A percentile compares a stretch with the other conserved stretches of the same genome.
Evolutionary conservation across 2,888 invertebrate species (phyloP).

Genomic region (Rhagium mordax): DNA sequence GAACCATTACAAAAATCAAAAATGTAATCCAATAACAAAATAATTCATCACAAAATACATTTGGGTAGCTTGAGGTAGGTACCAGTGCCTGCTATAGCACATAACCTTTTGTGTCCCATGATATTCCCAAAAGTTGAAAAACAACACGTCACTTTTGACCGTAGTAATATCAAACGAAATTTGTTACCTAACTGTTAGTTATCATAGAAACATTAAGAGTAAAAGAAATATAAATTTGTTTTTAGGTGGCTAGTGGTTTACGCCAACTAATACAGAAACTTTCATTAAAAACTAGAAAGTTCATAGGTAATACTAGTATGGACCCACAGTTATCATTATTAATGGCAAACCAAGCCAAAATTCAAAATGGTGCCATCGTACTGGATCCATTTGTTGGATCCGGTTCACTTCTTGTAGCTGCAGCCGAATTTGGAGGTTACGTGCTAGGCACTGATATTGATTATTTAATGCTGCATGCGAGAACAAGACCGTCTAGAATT

Average conservation of each 20-base stretch:
- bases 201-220: background rate
- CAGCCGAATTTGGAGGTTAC: slow-evolving; percentile 90
- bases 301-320: slow-evolving; percentile 99
- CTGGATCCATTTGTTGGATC: slow-evolving; percentile 95
- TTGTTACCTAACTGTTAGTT: background rate
- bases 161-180: no score
- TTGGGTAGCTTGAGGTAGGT: no score
- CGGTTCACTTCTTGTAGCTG: slow-evolving; percentile 88
- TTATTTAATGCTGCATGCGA: slow-evolving; percentile 93
- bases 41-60: no score
- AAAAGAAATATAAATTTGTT: background rate
- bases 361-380: slow-evolving; percentile 81
- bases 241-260: slow-evolving; percentile 88
- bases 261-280: slow-evolving; percentile 85
- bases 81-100: no score
- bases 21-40: no score
- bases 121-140: no score
- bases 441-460: slow-evolving; percentile 95
- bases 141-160: no score
- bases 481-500: slow-evolving; percentile 85
- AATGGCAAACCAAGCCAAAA: slow-evolving; percentile 95
- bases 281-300: slow-evolving; percentile 91
- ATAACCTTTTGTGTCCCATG: no score
- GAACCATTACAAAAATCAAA: no score
- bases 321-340: slow-evolving; percentile 94